Evolutionary conservation across 2,888 invertebrate genomes (phyloP).

Genomic region (Morpho helenor): DNA sequence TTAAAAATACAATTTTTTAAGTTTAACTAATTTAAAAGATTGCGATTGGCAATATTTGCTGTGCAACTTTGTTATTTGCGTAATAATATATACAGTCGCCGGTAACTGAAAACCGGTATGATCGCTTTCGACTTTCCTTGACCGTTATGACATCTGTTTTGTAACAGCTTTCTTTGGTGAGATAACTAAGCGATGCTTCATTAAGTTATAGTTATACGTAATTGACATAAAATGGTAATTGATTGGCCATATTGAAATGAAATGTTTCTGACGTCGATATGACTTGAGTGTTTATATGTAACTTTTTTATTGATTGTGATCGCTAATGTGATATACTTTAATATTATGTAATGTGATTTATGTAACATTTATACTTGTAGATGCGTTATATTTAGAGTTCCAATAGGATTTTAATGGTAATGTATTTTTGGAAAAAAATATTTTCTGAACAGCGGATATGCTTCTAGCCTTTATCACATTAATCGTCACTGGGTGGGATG

Average conservation of each 20-base stretch:
- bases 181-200: constrained; percentile 48
- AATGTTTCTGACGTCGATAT: constrained; percentile 1
- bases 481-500: too few relatives aligned
- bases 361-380: too few relatives aligned
- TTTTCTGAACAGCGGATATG: too few relatives aligned
- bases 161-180: constrained; percentile 67
- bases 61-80: constrained; percentile 11
- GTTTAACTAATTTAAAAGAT: too few relatives aligned
- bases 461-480: too few relatives aligned
- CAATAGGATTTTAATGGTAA: too few relatives aligned
- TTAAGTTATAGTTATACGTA: constrained; percentile 3
- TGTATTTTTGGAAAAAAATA: too few relatives aligned
- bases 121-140: constrained; percentile 68
- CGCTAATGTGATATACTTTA: too few relatives aligned
- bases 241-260: constrained; percentile 14
- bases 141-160: constrained; percentile 56
- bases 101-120: constrained; percentile 45
- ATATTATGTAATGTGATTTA: too few relatives aligned
- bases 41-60: neutral
- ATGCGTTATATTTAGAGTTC: neutral
- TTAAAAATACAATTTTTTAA: too few relatives aligned
- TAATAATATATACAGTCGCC: constrained; percentile 11
- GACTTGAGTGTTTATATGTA: constrained; percentile 2
- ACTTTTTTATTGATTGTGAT: neutral
- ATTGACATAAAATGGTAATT: constrained; percentile 19